Evolutionary conservation across 2,113 vertebrate genomes (phyloP).

Genomic region (Triplophysa rosa): DNA sequence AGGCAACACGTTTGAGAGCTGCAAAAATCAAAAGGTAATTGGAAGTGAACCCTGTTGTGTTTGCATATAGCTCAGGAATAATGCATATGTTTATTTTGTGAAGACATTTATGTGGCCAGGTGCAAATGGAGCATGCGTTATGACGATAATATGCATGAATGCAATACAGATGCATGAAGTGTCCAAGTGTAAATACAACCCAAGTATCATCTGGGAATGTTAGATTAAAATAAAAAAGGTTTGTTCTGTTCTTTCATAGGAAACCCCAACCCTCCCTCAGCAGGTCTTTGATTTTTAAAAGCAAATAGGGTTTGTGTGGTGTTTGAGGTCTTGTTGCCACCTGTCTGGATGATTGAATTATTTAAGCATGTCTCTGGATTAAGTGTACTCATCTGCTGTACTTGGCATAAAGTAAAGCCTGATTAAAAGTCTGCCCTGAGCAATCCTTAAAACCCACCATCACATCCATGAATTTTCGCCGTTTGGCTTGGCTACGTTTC

Average conservation of each 20-base stretch:
- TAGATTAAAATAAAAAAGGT: neutral
- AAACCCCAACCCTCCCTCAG: neutral
- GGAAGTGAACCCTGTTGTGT: too few species aligned
- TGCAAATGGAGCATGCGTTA: too few species aligned
- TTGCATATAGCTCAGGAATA: too few species aligned
- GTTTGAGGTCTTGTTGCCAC: conserved; percentile 27
- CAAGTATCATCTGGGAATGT: neutral
- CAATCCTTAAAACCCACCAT: conserved; percentile 43
- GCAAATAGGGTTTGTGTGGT: neutral
- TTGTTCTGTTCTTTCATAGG: neutral
- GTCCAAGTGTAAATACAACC: neutral
- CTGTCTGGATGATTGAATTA: conserved; percentile 41
- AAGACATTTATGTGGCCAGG: too few species aligned
- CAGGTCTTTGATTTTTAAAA: neutral
- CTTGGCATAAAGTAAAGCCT: conserved; percentile 24
- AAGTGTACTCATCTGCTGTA: conserved; percentile 33
- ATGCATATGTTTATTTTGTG: too few species aligned
- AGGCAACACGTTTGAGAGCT: neutral
- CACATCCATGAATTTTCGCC: neutral
- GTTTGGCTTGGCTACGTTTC: neutral
- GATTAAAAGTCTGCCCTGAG: conserved; percentile 49
- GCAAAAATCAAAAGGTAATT: neutral
- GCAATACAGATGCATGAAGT: too few species aligned
- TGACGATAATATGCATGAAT: too few species aligned
- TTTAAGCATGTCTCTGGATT: conserved; percentile 36